Conservation (phyloP, 2,888 invertebrate species). For the Morpho deidamia region DNA sequence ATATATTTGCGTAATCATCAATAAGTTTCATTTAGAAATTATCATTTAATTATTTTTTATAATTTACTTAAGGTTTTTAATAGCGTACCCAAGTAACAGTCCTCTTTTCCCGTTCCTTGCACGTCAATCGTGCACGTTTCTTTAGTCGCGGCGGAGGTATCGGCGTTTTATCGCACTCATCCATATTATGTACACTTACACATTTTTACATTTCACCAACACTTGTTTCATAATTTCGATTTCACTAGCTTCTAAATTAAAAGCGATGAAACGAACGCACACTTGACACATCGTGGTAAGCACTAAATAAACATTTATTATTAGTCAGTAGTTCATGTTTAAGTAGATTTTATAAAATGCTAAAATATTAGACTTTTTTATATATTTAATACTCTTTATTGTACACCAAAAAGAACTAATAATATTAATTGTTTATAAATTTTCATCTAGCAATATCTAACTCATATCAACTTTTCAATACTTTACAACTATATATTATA, state of each 20-base stretch:
- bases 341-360: too few species aligned
- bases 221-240: slow-evolving; percentile 41
- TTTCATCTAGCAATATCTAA: too few species aligned
- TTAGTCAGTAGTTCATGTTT: background rate
- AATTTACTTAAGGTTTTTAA: too few species aligned
- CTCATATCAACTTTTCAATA: too few species aligned
- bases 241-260: slow-evolving; percentile 52
- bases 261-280: slow-evolving; percentile 51
- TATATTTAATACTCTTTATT: too few species aligned
- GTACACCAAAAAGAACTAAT: too few species aligned
- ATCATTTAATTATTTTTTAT: too few species aligned
- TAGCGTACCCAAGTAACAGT: slow-evolving; percentile 62
- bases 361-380: too few species aligned
- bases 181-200: slow-evolving; percentile 38
- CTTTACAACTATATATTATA: too few species aligned
- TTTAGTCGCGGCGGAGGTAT: slow-evolving; percentile 69
- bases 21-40: too few species aligned
- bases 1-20: too few species aligned
- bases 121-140: slow-evolving; percentile 60
- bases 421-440: too few species aligned
- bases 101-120: slow-evolving; percentile 52
- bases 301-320: background rate
- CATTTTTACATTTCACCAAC: slow-evolving; percentile 29
- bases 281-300: slow-evolving; percentile 12
- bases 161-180: slow-evolving; percentile 41